Percentiles rank a stretch among this genome's conserved stretches.
Evolutionary conservation across 2,113 vertebrate species (phyloP).

Genomic region (Tragelaphus scriptus): DNA sequence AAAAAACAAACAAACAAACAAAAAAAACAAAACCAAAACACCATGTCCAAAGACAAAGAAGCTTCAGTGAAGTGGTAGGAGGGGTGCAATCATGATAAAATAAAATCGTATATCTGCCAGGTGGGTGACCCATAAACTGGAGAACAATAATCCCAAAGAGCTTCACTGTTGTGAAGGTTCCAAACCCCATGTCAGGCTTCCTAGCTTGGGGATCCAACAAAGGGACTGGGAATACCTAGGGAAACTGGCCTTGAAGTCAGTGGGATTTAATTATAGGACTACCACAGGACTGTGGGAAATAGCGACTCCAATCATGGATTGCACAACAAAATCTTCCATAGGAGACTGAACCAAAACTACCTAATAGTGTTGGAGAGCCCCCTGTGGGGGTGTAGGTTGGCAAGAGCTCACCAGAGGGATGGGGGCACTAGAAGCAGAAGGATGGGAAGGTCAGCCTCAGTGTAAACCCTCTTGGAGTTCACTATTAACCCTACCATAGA

Average conservation of each 20-base stretch:
- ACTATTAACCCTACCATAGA: not conserved
- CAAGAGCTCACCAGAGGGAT: not conserved
- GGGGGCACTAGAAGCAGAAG: not conserved
- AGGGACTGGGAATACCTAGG: not conserved
- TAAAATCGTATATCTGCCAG: not conserved
- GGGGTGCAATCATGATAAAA: not conserved
- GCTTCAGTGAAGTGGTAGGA: not conserved
- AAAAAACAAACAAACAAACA: too few relatives aligned
- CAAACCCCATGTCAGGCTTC: not conserved
- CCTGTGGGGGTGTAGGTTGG: not conserved
- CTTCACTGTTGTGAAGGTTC: not conserved
- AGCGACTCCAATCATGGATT: not conserved
- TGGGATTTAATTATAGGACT: not conserved
- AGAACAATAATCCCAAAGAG: not conserved
- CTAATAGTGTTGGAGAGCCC: not conserved
- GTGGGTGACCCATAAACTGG: not conserved
- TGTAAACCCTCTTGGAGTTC: not conserved
- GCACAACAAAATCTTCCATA: not conserved
- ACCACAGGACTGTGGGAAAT: not conserved
- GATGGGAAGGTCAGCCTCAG: not conserved
- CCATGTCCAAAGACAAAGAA: not conserved
- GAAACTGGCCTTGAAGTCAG: not conserved
- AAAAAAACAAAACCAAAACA: not conserved
- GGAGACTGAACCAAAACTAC: not conserved
- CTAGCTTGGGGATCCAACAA: not conserved